phyloP scores from a whole-genome alignment of 2,113 vertebrate species.

The Mobula hypostoma region DNA sequence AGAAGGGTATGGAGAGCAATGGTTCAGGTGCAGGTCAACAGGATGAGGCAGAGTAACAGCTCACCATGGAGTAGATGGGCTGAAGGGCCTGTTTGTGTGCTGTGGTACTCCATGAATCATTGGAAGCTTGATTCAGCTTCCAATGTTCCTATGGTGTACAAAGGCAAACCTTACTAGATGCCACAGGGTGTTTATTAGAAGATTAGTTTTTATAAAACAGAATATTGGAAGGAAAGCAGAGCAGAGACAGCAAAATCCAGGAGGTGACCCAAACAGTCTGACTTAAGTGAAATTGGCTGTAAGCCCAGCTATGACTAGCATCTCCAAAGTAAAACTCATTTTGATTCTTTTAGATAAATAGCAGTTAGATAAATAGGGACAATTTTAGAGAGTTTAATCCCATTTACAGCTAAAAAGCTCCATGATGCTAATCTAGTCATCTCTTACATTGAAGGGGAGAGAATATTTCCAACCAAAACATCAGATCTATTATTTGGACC shows the following conservation, averaged over 20 bases:
- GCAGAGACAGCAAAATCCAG: not conserved
- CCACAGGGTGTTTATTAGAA: not conserved
- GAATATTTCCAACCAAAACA: not conserved
- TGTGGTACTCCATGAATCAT: no score
- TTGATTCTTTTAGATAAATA: not conserved
- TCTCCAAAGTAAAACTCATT: not conserved
- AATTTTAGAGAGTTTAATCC: not conserved
- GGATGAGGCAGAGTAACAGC: no score
- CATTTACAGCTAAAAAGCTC: not conserved
- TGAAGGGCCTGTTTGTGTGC: no score
- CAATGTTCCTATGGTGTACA: not conserved
- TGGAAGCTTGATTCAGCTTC: not conserved
- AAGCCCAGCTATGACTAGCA: not conserved
- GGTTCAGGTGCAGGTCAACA: no score
- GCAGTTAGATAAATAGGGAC: no score
- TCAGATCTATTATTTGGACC: not conserved
- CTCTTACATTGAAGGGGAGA: not conserved
- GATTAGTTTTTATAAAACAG: not conserved
- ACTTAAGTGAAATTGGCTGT: not conserved
- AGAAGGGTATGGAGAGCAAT: no score
- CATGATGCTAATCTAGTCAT: not conserved
- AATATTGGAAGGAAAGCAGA: not conserved
- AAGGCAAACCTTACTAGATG: not conserved
- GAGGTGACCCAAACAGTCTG: not conserved
- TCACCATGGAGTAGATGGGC: no score